Evolutionary conservation across 2,113 vertebrate genomes (phyloP), one percentile per base, ranked within the genome.

Genomic region (Poecilia latipinna): DNA sequence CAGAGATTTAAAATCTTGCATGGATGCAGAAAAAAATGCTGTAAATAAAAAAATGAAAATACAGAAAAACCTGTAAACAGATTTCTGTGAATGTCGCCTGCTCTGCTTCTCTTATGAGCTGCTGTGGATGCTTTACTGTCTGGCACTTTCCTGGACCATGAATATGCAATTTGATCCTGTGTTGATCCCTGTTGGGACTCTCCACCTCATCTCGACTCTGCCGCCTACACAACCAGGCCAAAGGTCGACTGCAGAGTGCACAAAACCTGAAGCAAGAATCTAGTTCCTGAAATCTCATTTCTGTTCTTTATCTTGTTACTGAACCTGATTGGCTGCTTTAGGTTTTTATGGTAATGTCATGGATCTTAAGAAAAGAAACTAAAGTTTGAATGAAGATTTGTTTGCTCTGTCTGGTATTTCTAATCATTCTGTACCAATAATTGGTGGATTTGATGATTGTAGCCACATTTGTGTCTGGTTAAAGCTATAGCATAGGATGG

Each of bases 101-200:
- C 17, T 68, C 63, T 71, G n/a, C 32, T 68, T 72, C 66, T 62
- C 7, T 0, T 28, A 6, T 54, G 31, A 72, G 79, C 72, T 35
- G 35, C 68, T 29, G 28, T 68, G 32, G 28, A 68, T 44, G 68
- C 72, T 76, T 82, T 80, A 62, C 75, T 76, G 42, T n/a, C 35
- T 29, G 33, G 3, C 79, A 70, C 78, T 65, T 77, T 51, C 48
- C 73, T 48, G 51, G 11, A 31, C 19, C 77, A 85, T 85, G 73
- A 86, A 88, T 88, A 85, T 85, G 68, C 69, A 42, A 84, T 78
- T 68, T 57, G 86, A 81, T 81, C 77, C 67, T 82, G 70, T 74
- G 57, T 62, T 54, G 61, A 78, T 84, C 75, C 72, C 60, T n/a
- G 65, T 77, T 73, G 75, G 72, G 82, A 70, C 63, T 48, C 66